phyloP scores from a whole-genome alignment of 1,140 invertebrate species.

The Aporrectodea caliginosa region DNA sequence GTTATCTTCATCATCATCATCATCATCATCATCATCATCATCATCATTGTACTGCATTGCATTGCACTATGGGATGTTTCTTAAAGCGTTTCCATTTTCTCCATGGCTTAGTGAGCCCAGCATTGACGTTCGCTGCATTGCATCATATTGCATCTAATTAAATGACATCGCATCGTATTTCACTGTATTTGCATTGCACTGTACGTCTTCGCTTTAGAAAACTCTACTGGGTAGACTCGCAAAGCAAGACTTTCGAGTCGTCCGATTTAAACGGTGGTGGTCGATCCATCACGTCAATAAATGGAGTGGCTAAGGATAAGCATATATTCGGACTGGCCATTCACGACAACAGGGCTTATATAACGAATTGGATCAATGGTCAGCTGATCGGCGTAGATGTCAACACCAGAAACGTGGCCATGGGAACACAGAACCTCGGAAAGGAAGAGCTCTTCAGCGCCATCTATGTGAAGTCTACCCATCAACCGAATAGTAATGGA shows the following conservation, averaged over 20 bases:
- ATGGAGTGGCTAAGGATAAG: neutral
- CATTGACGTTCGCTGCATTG: no score
- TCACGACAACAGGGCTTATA: neutral
- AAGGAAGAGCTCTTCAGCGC: neutral
- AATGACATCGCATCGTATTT: no score
- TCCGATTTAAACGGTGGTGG: neutral
- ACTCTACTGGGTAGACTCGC: slow-evolving; percentile 19
- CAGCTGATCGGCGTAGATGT: neutral
- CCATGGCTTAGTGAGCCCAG: no score
- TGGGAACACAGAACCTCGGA: neutral
- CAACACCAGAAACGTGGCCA: neutral
- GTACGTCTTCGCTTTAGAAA: neutral
- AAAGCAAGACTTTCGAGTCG: neutral
- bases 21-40: neutral
- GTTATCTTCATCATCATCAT: neutral
- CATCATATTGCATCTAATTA: no score
- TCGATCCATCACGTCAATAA: neutral
- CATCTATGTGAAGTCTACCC: neutral
- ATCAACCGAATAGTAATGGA: neutral
- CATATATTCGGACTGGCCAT: slow-evolving; percentile 15
- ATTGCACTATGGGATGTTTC: neutral
- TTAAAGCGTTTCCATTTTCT: no score
- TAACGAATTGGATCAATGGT: neutral
- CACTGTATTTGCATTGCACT: no score
- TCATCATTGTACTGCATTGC: neutral